These are phyloP conservation scores for Harpagus bidentatus DNA, from an alignment of 2,113 vertebrate species.

Conservation along the genomic window DNA sequence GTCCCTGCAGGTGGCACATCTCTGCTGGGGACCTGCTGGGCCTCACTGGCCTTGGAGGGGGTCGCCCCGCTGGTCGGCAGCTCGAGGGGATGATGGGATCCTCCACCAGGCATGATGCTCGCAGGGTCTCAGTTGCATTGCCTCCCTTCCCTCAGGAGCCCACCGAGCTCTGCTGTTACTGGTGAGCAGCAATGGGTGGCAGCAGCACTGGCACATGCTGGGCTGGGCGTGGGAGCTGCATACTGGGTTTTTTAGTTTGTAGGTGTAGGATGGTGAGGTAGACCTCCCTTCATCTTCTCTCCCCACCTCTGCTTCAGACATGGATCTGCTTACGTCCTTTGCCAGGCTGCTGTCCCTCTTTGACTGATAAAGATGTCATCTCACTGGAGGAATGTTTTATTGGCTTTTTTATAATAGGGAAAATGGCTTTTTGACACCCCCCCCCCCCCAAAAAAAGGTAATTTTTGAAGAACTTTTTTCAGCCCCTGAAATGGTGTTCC, in stretches of 20 bases:
- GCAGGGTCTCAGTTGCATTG: neutral
- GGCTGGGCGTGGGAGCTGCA: neutral
- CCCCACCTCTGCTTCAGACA: neutral
- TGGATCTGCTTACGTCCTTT: neutral
- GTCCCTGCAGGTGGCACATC: neutral
- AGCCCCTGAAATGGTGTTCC: neutral
- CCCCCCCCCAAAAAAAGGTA: too few species aligned
- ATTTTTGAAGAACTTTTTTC: neutral
- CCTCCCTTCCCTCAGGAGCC: neutral
- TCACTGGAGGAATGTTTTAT: neutral
- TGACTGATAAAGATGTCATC: neutral
- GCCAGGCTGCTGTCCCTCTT: neutral
- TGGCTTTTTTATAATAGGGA: neutral
- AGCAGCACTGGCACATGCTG: neutral
- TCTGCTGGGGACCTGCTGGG: neutral
- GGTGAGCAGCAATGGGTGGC: neutral
- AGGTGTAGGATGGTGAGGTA: neutral
- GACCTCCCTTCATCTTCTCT: neutral
- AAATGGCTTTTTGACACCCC: neutral
- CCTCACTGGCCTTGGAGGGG: neutral
- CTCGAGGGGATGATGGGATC: neutral
- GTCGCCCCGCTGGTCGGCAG: neutral
- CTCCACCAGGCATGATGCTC: neutral
- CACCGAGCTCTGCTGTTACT: neutral
- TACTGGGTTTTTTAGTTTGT: neutral